Evolutionary conservation across 1,140 invertebrate species (phyloP), one percentile per base, ranked within the genome.

Genomic region (Ylistrum balloti): DNA sequence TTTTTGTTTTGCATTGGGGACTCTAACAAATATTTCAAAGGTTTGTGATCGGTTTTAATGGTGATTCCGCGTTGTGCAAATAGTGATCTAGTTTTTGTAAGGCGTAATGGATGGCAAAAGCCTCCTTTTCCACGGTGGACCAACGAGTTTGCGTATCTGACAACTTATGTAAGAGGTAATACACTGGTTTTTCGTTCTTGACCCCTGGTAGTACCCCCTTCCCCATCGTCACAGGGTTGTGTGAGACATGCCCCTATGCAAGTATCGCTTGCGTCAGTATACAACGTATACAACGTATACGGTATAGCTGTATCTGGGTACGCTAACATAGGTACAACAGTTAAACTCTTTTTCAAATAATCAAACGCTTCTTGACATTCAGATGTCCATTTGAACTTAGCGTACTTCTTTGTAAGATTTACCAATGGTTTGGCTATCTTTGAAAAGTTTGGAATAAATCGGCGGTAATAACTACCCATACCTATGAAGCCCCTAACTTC

Each of bases 381-480:
- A 17, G 56, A n/a, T 33, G 88, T 89, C 93, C 94, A 95, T 15
- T 90, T 93, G 86, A 93, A 94, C 45, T 88, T 91, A 1, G 92
- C 90, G 90, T 96, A 94, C 92, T 97, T 96, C 91, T 95, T 95
- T 33, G 96, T 93, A 9, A 97, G 56, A 9, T 86, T 85, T 2
- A 93, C 90, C 0, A 96, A 91, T 11, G 96, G 96, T 74, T 92
- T 88, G n/a, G 95, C 93, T 0, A 96, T 91, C n/a, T 93, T 86
- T 0, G 95, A 94, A 33, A 96, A 95, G 86, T 96, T 95, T 15
- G 91, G 94, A 15, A 96, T 93, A 89, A 97, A 97, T 85, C 95
- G 94, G 5, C 95, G 91, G 92, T 97, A 97, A 92, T 96, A 97
- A 35, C 94, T 94, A 0, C 95, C 93, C 88, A 96, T 95, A 5